Conservation (phyloP, 2,797 vertebrate genomes). For the Phaenicophaeus curvirostris region DNA sequence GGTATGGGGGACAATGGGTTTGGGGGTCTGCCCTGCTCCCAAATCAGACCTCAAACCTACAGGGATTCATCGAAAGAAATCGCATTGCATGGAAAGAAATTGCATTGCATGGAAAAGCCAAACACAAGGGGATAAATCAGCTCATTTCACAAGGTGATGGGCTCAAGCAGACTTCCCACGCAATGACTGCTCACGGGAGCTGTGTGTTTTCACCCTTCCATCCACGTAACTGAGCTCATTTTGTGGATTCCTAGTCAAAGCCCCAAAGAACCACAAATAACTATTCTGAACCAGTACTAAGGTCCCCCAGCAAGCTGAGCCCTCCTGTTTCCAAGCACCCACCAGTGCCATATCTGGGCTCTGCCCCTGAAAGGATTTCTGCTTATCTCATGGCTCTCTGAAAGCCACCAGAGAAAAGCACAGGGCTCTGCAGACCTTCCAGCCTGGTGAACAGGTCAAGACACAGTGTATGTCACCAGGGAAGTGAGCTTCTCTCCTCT, state of each 20-base stretch:
- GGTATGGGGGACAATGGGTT: background rate
- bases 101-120: background rate
- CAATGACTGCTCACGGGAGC: background rate
- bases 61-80: conserved; percentile 3
- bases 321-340: background rate
- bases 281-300: background rate
- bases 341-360: background rate
- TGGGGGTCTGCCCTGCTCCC: background rate
- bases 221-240: background rate
- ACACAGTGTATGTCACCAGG: accelerated
- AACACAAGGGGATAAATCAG: background rate
- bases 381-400: background rate
- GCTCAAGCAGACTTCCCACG: accelerated
- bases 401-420: background rate
- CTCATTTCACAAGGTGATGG: background rate
- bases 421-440: background rate
- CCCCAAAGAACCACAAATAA: background rate
- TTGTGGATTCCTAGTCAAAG: background rate
- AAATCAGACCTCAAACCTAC: background rate
- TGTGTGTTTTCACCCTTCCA: too few species aligned
- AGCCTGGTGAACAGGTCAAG: background rate
- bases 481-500: accelerated
- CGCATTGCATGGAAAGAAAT: conserved; percentile 7
- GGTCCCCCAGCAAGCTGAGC: background rate
- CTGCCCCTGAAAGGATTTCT: background rate